Percentiles rank a stretch among this genome's conserved stretches.
These are phyloP conservation scores for Acipenser transmontanus DNA, from an alignment of 2,797 vertebrate genomes.

Conservation along the genomic window DNA sequence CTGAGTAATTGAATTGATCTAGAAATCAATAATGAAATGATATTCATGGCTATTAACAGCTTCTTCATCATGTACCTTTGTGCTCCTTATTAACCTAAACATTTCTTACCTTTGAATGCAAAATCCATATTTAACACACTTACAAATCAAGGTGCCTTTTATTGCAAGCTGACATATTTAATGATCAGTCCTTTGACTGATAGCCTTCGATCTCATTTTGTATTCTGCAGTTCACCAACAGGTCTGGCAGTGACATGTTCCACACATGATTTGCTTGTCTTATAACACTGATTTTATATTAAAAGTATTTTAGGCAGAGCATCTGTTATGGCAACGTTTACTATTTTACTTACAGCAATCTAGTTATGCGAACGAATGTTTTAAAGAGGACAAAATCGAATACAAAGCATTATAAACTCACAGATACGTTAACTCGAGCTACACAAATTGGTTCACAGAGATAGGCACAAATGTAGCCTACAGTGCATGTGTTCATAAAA, in stretches of 20 bases:
- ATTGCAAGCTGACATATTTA: conserved; percentile 31
- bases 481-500: too few species aligned
- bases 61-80: conserved; percentile 32
- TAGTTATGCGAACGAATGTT: neutral
- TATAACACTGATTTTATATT: conserved; percentile 32
- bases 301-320: conserved; percentile 34
- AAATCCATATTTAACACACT: conserved; percentile 33
- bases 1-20: conserved; percentile 39
- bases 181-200: conserved; percentile 33
- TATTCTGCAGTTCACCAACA: conserved; percentile 38
- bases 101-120: conserved; percentile 30
- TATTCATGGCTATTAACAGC: conserved; percentile 38
- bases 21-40: conserved; percentile 31
- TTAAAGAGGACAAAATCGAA: neutral
- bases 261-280: conserved; percentile 42
- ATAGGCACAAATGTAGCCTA: too few species aligned
- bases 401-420: neutral
- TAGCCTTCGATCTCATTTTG: conserved; percentile 30
- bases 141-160: conserved; percentile 51
- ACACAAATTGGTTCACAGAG: too few species aligned
- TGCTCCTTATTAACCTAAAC: conserved; percentile 40
- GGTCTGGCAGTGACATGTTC: conserved; percentile 37
- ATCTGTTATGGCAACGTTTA: conserved; percentile 19
- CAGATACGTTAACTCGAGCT: too few species aligned
- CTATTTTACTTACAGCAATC: conserved; percentile 13